Percentiles rank a stretch among this genome's conserved stretches.
Evolutionary conservation across 2,797 vertebrate genomes (phyloP).

Genomic region (Scolopax rusticola): DNA sequence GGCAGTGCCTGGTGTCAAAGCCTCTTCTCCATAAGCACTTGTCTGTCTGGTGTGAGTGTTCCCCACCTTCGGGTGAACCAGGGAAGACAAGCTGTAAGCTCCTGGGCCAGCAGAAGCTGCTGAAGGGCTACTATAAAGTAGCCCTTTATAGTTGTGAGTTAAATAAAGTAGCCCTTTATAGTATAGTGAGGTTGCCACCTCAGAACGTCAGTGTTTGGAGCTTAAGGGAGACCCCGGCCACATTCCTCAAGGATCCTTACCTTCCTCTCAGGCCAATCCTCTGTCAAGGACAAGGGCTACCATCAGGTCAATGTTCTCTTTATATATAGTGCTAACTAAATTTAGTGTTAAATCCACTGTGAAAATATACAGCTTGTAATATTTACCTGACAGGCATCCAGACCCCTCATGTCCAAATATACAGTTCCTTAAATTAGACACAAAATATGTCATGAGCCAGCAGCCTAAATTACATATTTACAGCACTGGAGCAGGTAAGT

Average conservation of each 20-base stretch:
- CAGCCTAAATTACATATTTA: constrained; percentile 40
- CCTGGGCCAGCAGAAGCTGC: not conserved
- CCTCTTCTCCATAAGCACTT: not conserved
- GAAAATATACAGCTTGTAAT: constrained; percentile 19
- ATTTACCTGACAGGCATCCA: constrained; percentile 51
- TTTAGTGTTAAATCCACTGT: constrained; percentile 27
- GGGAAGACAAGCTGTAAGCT: not conserved
- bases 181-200: not conserved
- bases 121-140: not conserved
- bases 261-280: not conserved
- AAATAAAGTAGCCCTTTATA: too few relatives aligned
- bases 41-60: not conserved
- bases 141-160: too few relatives aligned
- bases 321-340: constrained; percentile 37
- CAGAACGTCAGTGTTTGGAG: not conserved
- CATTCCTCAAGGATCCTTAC: not conserved
- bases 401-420: constrained; percentile 14
- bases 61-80: not conserved
- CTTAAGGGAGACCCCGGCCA: not conserved
- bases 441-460: not conserved
- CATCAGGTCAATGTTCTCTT: not conserved
- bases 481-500: constrained; percentile 9
- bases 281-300: not conserved
- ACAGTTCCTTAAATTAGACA: constrained; percentile 46
- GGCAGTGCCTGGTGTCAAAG: not conserved